Conservation (phyloP, 2,888 invertebrate species). For the Exephanes ischioxanthus region DNA sequence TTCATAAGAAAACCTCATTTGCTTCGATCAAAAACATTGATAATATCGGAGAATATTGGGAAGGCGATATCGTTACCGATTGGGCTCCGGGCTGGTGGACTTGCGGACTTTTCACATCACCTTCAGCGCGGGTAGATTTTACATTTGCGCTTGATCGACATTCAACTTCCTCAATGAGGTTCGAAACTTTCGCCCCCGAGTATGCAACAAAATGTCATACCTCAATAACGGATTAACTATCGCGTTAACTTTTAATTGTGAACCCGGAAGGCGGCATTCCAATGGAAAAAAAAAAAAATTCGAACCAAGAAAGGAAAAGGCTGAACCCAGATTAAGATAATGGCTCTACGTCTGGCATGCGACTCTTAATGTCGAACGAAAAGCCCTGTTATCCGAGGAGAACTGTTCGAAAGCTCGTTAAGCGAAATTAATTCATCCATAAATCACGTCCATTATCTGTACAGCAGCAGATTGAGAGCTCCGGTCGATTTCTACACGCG, state of each 20-base stretch:
- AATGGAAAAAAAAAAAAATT: slow-evolving; percentile 4
- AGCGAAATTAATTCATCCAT: slow-evolving; percentile 50
- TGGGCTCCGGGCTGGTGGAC: no score
- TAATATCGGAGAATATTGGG: no score
- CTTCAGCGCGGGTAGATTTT: no score
- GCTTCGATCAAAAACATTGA: no score
- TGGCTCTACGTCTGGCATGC: slow-evolving; percentile 3
- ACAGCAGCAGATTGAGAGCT: slow-evolving; percentile 18
- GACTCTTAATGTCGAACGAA: slow-evolving; percentile 4
- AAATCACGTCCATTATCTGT: slow-evolving; percentile 26
- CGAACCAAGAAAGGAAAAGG: neutral
- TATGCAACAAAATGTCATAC: neutral
- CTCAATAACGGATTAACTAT: neutral
- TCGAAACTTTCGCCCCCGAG: neutral
- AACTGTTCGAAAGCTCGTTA: slow-evolving; percentile 52
- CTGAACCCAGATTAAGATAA: slow-evolving; percentile 19
- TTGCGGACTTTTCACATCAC: no score
- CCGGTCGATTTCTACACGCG: neutral
- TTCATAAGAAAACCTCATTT: no score
- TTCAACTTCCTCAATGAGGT: no score
- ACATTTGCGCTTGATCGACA: no score
- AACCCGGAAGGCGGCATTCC: slow-evolving; percentile 38
- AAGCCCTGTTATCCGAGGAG: slow-evolving; percentile 31
- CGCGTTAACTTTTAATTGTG: slow-evolving; percentile 24
- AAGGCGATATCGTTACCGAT: no score